Evolutionary conservation across 2,797 vertebrate species (phyloP), one percentile per base, ranked within the genome.

Genomic region (Etheostoma nigrum): DNA sequence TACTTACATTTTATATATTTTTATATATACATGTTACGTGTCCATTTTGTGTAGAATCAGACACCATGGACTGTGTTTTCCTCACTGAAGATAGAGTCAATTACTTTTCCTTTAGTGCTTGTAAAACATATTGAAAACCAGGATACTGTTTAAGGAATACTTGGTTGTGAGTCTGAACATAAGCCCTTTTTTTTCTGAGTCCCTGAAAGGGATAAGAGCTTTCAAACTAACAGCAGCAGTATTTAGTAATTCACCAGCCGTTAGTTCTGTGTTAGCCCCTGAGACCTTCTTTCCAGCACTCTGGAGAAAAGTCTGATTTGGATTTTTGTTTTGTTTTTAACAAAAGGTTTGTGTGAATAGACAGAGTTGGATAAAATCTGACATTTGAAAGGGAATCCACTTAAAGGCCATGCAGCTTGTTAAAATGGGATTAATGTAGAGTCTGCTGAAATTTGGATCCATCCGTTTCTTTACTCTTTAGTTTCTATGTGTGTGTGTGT

Each of bases 311-410:
- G 33, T 75, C 61, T 84, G 52, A 48, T 61, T 42, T 30, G 7
- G 10, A 66, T 63, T 65, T 74, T 1, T 33, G 6, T 33, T 6
- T 6, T 36, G 2, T 36, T 36, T 36, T 10, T 36, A 2, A 36
- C 33, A 36, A 36, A 36, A 36, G 9, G 9, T 36, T 6, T 33
- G 7, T 33, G 33, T 33, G 25, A 71, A 73, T 68, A 23, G 55
- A 23, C 19, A 60, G 13, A n/a, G 54, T 30, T 71, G 18, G 42
- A 78, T 72, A 49, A 63, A 71, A 80, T 54, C 54, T 70, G 53
- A 53, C 66, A 66, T 81, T 75, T 75, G 8, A 78, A 85, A 77
- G 19, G 10, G 51, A 71, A 58, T 60, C 1, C 19, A 25, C 7
- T 45, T 4, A 33, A 84, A 74, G 30, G 64, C 49, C 52, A 25